Percentiles rank a stretch among this genome's conserved stretches.
Evolutionary conservation across 2,888 invertebrate species (phyloP).

Genomic region (Platycheirus rosarum): DNA sequence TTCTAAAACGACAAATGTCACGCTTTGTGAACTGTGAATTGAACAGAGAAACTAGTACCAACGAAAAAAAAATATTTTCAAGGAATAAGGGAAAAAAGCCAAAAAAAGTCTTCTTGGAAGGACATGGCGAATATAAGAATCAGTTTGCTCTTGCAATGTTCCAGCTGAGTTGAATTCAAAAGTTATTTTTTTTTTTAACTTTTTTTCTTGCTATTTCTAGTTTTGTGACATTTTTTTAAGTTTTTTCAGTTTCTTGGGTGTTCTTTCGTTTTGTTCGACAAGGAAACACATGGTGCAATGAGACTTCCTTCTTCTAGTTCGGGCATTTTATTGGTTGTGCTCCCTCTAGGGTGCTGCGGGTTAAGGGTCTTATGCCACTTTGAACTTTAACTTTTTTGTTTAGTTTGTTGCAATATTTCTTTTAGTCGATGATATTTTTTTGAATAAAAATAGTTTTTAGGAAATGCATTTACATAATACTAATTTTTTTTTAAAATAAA

Average conservation of each 20-base stretch:
- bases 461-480: no score
- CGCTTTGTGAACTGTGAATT: slow-evolving; percentile 74
- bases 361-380: slow-evolving; percentile 38
- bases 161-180: slow-evolving; percentile 69
- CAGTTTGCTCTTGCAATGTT: slow-evolving; percentile 60
- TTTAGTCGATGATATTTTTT: no score
- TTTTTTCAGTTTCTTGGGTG: no score
- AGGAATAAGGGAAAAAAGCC: slow-evolving; percentile 2
- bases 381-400: slow-evolving; percentile 42
- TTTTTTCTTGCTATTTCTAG: slow-evolving; percentile 54
- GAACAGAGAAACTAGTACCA: slow-evolving; percentile 44
- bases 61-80: slow-evolving; percentile 15
- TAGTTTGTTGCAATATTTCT: background rate
- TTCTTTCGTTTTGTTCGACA: slow-evolving; percentile 1
- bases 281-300: slow-evolving; percentile 69
- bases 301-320: slow-evolving; percentile 47
- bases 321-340: slow-evolving; percentile 59
- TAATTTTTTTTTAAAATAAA: no score
- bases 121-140: slow-evolving; percentile 49
- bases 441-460: no score
- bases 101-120: slow-evolving; percentile 33
- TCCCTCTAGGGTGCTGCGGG: slow-evolving; percentile 27
- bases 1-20: slow-evolving; percentile 70
- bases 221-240: slow-evolving; percentile 48
- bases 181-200: slow-evolving; percentile 70